These are phyloP conservation scores for Leptoteleia sp. DNA, from an alignment of 1,140 invertebrate genomes.

Conservation along the genomic window DNA sequence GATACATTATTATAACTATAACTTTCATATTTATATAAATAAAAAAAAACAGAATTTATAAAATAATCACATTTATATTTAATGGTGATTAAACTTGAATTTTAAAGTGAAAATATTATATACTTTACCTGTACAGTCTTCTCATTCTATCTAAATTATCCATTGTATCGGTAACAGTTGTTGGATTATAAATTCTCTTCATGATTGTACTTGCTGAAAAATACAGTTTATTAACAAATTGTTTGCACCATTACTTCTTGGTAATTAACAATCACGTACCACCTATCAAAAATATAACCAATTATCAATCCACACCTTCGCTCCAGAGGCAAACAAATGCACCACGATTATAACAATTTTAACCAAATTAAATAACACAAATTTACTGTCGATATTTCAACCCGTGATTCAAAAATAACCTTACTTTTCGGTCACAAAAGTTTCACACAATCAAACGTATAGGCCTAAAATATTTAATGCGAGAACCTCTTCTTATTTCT, in stretches of 20 bases:
- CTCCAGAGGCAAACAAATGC: too few relatives aligned
- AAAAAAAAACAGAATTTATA: constrained; percentile 11
- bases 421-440: not conserved
- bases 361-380: too few relatives aligned
- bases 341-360: too few relatives aligned
- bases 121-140: constrained; percentile 26
- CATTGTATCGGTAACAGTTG: constrained; percentile 22
- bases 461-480: constrained; percentile 17
- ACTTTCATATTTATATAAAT: not conserved
- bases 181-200: constrained; percentile 45
- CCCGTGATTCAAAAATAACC: constrained; percentile 33
- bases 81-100: too few relatives aligned
- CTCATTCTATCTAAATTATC: constrained; percentile 36
- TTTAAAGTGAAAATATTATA: too few relatives aligned
- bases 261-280: not conserved
- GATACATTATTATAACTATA: too few relatives aligned
- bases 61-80: too few relatives aligned
- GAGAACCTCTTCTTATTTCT: not conserved
- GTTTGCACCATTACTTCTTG: too few relatives aligned
- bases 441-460: constrained; percentile 14
- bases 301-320: too few relatives aligned
- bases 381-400: constrained; percentile 6
- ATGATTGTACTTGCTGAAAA: constrained; percentile 4
- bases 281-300: too few relatives aligned
- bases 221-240: not conserved